phyloP scores from a whole-genome alignment of 2,113 vertebrate species.

The Amblyornis subalaris region DNA sequence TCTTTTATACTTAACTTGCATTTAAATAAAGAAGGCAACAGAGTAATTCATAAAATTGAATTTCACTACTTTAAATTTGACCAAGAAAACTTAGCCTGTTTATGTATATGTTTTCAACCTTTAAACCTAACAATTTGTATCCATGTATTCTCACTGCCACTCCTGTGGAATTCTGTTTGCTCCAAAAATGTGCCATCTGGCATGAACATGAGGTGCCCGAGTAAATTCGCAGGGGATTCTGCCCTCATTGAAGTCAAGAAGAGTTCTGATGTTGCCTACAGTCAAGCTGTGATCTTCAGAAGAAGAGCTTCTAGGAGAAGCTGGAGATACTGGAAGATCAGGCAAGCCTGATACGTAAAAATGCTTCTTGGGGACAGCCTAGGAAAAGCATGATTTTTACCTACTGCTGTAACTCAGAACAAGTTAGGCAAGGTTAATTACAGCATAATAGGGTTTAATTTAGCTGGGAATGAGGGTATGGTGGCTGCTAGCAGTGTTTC shows the following conservation, averaged over 20 bases:
- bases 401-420: conserved; percentile 56
- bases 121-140: background rate
- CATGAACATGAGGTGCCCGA: fast-evolving
- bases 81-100: background rate
- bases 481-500: conserved; percentile 61
- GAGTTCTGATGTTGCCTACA: background rate
- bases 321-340: conserved; percentile 17
- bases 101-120: background rate
- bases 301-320: background rate
- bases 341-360: conserved; percentile 5
- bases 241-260: background rate
- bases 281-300: background rate
- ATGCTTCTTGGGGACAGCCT: background rate
- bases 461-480: conserved; percentile 60
- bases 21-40: conserved; percentile 19
- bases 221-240: background rate
- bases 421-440: conserved; percentile 66
- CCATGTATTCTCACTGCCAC: background rate
- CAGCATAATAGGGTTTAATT: conserved; percentile 64
- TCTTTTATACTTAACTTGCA: background rate
- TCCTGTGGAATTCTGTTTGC: background rate
- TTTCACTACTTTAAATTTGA: background rate
- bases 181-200: background rate
- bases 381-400: conserved; percentile 28
- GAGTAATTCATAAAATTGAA: background rate